Conservation (phyloP, 2,113 vertebrate genomes). For the Notothenia rossii region DNA sequence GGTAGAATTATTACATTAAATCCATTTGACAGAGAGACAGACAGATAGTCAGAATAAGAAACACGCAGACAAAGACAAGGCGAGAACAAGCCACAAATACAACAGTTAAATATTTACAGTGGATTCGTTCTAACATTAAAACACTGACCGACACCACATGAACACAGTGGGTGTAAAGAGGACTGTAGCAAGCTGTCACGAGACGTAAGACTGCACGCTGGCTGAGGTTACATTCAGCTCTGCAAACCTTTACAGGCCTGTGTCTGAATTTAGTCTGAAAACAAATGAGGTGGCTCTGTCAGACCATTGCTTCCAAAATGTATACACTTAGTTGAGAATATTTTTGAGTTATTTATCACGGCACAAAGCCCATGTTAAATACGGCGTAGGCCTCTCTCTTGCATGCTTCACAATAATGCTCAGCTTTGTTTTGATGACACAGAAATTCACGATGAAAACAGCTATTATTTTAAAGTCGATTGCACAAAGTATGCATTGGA, state of each 20-base stretch:
- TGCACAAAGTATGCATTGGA: slow-evolving; percentile 17
- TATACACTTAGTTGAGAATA: slow-evolving; percentile 12
- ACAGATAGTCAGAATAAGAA: slow-evolving; percentile 55
- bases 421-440: slow-evolving; percentile 32
- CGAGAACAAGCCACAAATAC: slow-evolving; percentile 56
- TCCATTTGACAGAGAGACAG: slow-evolving; percentile 62
- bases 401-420: slow-evolving; percentile 68
- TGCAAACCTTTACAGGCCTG: slow-evolving; percentile 23
- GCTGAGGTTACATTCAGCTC: slow-evolving; percentile 27
- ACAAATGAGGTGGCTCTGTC: slow-evolving; percentile 14
- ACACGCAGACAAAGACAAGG: slow-evolving; percentile 53
- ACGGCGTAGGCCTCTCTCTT: slow-evolving; percentile 31
- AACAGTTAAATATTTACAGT: slow-evolving; percentile 66
- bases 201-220: slow-evolving; percentile 37
- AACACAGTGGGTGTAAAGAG: slow-evolving; percentile 48
- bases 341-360: slow-evolving; percentile 17
- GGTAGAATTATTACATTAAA: slow-evolving; percentile 21
- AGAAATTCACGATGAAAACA: slow-evolving; percentile 35
- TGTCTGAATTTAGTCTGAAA: slow-evolving; percentile 29
- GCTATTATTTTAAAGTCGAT: slow-evolving; percentile 16
- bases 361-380: slow-evolving; percentile 31
- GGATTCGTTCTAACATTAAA: slow-evolving; percentile 58
- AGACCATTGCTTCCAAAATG: slow-evolving; percentile 3
- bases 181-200: slow-evolving; percentile 22
- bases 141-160: slow-evolving; percentile 59